Evolutionary conservation across 2,888 invertebrate genomes (phyloP), one percentile per base, ranked within the genome.

Genomic region (Caenorhabditis drosophilae): DNA sequence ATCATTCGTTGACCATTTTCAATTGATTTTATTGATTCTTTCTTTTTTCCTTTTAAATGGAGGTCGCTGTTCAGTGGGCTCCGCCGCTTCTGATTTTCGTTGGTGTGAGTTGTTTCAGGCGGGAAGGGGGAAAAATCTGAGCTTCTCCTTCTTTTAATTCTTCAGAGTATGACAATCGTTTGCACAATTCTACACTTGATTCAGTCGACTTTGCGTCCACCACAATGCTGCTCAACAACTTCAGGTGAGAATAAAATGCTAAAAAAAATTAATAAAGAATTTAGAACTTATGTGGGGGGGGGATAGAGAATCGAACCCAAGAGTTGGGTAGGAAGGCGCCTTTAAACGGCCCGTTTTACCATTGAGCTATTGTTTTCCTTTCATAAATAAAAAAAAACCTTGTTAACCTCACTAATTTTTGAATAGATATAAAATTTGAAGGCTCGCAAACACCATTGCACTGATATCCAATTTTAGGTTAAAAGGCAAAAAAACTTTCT

Each of bases 101-200:
- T 18, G 63, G 63, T 1, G 63, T 63, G 2, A 49, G 56, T 60
- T 26, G 6, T 31, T 31, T 31, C 7, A 31, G 31, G 31, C 31
- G 7, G 12, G 31, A 9, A 9, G 31, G 31, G 12, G 12, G 12
- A 31, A n/a, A n/a, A n/a, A n/a, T n/a, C n/a, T n/a, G n/a, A n/a
- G n/a, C n/a, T n/a, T n/a, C n/a, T n/a, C n/a, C n/a, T 25, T 45
- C 25, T 47, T 44, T 16, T 31, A 34, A 20, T 6, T 41, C 22
- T 40, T 11, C 42, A 63, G 63, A 54, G 63, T 27, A 58, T 63
- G 57, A 58, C 63, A 15, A 46, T 63, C 23, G 54, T 63, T 15
- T 63, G 57, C 50, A 54, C 46, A 20, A 34, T 63, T 27, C 53
- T 63, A 38, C 63, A 63, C 31, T 27, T 63, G 6, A 20, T 63